Conservation (phyloP, 2,113 vertebrate genomes). For the Tragelaphus buxtoni region DNA sequence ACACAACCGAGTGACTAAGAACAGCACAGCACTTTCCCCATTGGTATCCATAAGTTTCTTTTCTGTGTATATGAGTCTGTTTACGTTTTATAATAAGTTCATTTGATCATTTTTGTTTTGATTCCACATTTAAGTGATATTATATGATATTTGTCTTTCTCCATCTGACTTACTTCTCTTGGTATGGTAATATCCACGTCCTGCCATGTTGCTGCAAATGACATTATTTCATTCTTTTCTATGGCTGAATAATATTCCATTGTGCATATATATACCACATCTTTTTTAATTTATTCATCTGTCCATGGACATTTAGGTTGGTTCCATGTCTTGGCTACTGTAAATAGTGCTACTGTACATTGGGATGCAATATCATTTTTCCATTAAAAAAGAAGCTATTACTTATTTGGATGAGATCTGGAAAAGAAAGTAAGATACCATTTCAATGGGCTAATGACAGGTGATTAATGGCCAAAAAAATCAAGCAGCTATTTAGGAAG, state of each 20-base stretch:
- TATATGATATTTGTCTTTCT: not conserved
- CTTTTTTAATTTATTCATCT: not conserved
- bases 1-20: too few relatives aligned
- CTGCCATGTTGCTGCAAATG: not conserved
- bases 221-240: not conserved
- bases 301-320: not conserved
- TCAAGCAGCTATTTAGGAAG: not conserved
- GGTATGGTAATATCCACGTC: not conserved
- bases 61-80: not conserved
- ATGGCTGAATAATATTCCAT: not conserved
- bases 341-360: not conserved
- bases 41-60: not conserved
- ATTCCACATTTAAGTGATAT: not conserved
- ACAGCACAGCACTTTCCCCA: not conserved
- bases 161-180: not conserved
- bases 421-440: not conserved
- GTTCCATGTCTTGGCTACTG: not conserved
- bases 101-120: not conserved
- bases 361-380: not conserved
- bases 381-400: not conserved
- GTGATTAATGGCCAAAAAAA: not conserved
- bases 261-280: not conserved
- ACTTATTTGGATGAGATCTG: not conserved
- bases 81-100: not conserved
- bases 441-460: not conserved